Evolutionary conservation across 1,140 invertebrate genomes (phyloP).

Genomic region (Drosophila hydei): DNA sequence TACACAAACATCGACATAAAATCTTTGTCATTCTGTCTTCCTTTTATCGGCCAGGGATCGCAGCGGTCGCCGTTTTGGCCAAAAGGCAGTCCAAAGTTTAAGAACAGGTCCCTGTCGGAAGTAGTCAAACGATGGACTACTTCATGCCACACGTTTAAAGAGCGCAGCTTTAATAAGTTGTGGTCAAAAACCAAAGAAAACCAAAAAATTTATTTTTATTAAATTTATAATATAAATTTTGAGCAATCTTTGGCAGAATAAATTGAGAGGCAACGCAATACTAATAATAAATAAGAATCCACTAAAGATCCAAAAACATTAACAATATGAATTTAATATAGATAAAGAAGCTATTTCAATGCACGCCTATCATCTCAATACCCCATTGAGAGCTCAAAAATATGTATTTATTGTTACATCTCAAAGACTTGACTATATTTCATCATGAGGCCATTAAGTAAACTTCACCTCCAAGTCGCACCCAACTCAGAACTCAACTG

Average conservation of each 20-base stretch:
- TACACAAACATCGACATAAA: conserved; percentile 70
- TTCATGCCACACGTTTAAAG: neutral
- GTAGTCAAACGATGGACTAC: neutral
- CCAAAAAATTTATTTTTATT: neutral
- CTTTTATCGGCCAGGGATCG: conserved; percentile 39
- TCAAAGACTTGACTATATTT: neutral
- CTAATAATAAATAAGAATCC: too few relatives aligned
- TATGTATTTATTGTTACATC: neutral
- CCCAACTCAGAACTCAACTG: neutral
- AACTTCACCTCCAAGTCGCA: neutral
- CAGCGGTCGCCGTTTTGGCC: conserved; percentile 25
- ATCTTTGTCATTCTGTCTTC: conserved; percentile 61
- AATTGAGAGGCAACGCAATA: too few relatives aligned
- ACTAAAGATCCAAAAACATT: too few relatives aligned
- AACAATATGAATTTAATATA: neutral
- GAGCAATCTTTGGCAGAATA: too few relatives aligned
- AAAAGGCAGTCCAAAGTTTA: conserved; percentile 16
- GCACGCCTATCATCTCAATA: too few relatives aligned
- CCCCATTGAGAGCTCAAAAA: neutral
- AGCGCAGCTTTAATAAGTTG: neutral
- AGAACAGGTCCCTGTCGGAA: neutral
- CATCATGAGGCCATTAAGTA: neutral
- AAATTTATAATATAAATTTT: too few relatives aligned
- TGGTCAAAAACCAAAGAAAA: too few relatives aligned
- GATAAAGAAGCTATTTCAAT: neutral